A percentile compares a stretch with the other conserved stretches of the same genome.
phyloP scores from a whole-genome alignment of 1,140 invertebrate genomes.

The Spodoptera litura region DNA sequence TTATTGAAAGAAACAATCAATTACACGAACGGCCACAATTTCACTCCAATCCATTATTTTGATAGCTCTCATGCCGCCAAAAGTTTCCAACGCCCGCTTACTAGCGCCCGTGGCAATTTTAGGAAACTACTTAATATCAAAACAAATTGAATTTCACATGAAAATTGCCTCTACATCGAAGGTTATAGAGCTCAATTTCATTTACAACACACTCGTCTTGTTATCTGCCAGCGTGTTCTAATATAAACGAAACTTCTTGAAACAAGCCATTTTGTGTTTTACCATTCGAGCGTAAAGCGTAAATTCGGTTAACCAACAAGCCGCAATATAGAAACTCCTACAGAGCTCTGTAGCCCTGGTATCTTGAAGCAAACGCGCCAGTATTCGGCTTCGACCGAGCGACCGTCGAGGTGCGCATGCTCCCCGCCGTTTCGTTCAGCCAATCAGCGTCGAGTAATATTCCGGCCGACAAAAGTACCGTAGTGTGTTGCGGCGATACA shows the following conservation, averaged over 20 bases:
- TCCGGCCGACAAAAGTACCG: conserved; percentile 58
- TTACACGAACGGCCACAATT: conserved; percentile 55
- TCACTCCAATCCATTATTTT: conserved; percentile 64
- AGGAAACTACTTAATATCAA: conserved; percentile 76
- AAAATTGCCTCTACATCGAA: conserved; percentile 52
- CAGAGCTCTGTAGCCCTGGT: conserved; percentile 80
- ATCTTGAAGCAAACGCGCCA: conserved; percentile 83
- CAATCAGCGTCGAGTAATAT: conserved; percentile 77
- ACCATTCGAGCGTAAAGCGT: conserved; percentile 49
- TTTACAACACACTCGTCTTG: conserved; percentile 50
- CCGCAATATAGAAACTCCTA: conserved; percentile 74
- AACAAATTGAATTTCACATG: conserved; percentile 44
- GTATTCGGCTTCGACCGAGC: conserved; percentile 79
- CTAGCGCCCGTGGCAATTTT: conserved; percentile 80
- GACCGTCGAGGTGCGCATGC: conserved; percentile 78
- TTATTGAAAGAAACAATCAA: conserved; percentile 47
- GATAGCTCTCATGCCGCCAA: conserved; percentile 63
- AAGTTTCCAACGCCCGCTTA: conserved; percentile 69
- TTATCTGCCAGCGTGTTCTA: conserved; percentile 75
- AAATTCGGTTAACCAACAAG: conserved; percentile 47
- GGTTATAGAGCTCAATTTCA: conserved; percentile 60
- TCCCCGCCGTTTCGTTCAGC: conserved; percentile 75
- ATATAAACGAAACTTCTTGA: conserved; percentile 61
- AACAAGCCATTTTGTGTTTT: conserved; percentile 18
- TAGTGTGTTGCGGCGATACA: conserved; percentile 29